phyloP scores from a whole-genome alignment of 1,140 invertebrate genomes.

The Anthonomus grandis region DNA sequence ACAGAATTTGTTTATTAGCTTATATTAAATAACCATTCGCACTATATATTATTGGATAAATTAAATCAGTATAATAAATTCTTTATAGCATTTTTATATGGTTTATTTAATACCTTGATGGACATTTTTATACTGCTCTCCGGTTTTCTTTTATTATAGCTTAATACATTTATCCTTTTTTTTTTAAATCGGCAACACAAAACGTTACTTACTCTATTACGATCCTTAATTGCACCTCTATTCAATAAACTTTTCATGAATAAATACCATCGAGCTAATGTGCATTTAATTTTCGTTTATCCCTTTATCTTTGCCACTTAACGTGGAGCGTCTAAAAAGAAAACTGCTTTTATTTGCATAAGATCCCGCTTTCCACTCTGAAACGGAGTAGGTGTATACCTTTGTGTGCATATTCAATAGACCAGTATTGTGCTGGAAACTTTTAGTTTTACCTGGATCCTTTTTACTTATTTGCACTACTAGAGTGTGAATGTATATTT shows the following conservation, averaged over 20 bases:
- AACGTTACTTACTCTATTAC: too few relatives aligned
- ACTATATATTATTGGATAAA: too few relatives aligned
- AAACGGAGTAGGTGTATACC: slow-evolving; percentile 18
- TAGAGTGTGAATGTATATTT: not conserved
- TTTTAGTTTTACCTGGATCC: not conserved
- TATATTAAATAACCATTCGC: too few relatives aligned
- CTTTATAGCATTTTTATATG: too few relatives aligned
- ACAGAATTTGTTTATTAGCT: too few relatives aligned
- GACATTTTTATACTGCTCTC: too few relatives aligned
- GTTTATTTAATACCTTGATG: too few relatives aligned
- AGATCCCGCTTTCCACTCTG: slow-evolving; percentile 24
- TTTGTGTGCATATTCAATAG: slow-evolving; percentile 26
- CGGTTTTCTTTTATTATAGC: too few relatives aligned
- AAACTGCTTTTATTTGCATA: slow-evolving; percentile 27
- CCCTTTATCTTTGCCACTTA: slow-evolving; percentile 26
- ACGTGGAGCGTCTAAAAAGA: slow-evolving; percentile 21
- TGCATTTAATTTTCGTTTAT: slow-evolving; percentile 26
- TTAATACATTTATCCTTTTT: too few relatives aligned
- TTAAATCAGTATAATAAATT: too few relatives aligned
- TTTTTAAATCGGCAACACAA: too few relatives aligned
- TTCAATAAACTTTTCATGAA: slow-evolving; percentile 24
- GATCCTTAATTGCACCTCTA: slow-evolving; percentile 5
- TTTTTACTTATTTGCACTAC: not conserved
- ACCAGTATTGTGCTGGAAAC: slow-evolving; percentile 19
- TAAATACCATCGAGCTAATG: slow-evolving; percentile 22